Evolutionary conservation across 1,140 invertebrate species (phyloP), one percentile per base, ranked within the genome.

Genomic region (Cyrtorhinus lividipennis): DNA sequence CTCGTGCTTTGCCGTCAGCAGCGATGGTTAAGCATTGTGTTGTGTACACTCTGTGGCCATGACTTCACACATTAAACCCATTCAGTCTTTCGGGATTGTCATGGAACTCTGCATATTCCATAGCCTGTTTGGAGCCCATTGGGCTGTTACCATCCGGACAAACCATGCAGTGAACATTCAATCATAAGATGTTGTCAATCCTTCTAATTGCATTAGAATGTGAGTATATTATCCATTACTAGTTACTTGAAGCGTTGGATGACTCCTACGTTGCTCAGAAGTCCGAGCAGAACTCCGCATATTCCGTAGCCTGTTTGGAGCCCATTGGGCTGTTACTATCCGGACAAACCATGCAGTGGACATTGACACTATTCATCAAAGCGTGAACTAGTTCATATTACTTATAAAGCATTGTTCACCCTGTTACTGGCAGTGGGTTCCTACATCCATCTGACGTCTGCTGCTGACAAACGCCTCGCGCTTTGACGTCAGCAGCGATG

Each of bases 151-250:
- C 76, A 77, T 72, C 75, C 76, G 79, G 83, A 81, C 70, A 83
- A 84, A 84, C 83, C 83, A 85, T 85, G 80, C 76, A 76, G 73
- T 70, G 75, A 70, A 86, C 82, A 86, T 65, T 66, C 5, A 53
- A 53, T 53, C n/a, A n/a, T n/a, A n/a, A n/a, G n/a, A n/a, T n/a
- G n/a, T n/a, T n/a, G n/a, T n/a, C n/a, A n/a, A n/a, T n/a, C n/a
- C n/a, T n/a, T n/a, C n/a, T n/a, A n/a, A n/a, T 8, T 38, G 30
- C 15, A 38, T 38, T 38, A 38, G 5, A 5, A 8, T 15, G 30
- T 38, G 30, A 38, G 15, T 38, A 38, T 38, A 38, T 38, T 15
- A 8, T 38, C n/a, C n/a, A n/a, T n/a, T n/a, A n/a, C n/a, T n/a
- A n/a, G n/a, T n/a, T n/a, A n/a, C n/a, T n/a, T n/a, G n/a, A n/a